Conservation (phyloP, 2,888 invertebrate species). For the Troides helena region DNA sequence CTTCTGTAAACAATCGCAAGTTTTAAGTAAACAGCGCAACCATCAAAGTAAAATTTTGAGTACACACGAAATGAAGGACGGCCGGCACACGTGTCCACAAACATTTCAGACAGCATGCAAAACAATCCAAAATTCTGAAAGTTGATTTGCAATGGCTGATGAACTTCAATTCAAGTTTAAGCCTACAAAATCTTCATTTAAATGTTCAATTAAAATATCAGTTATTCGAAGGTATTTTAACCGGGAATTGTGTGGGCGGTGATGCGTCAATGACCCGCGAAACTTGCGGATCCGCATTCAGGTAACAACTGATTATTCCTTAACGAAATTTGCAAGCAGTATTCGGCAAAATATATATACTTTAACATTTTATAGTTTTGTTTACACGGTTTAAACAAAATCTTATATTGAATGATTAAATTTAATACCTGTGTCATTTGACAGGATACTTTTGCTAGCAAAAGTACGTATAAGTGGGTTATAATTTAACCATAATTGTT, state of each 20-base stretch:
- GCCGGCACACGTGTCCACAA: slow-evolving; percentile 66
- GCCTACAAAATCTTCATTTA: slow-evolving; percentile 40
- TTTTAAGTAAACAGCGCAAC: slow-evolving; percentile 58
- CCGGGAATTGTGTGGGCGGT: slow-evolving; percentile 68
- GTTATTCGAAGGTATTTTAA: slow-evolving; percentile 47
- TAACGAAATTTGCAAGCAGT: slow-evolving; percentile 18
- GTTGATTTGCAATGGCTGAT: slow-evolving; percentile 34
- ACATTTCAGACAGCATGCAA: slow-evolving; percentile 64
- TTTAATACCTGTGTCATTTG: background rate
- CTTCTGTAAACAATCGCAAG: slow-evolving; percentile 40
- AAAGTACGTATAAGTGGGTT: slow-evolving; percentile 23
- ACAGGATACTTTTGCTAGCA: slow-evolving; percentile 6
- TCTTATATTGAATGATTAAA: background rate
- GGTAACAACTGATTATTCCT: slow-evolving; percentile 52
- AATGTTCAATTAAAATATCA: slow-evolving; percentile 35
- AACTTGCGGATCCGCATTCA: slow-evolving; percentile 78
- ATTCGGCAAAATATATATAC: background rate
- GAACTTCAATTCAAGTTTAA: slow-evolving; percentile 34
- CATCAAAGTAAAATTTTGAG: slow-evolving; percentile 62
- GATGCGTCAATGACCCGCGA: slow-evolving; percentile 78
- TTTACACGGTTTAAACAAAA: background rate
- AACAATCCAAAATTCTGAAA: slow-evolving; percentile 56
- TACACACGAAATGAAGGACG: slow-evolving; percentile 61
- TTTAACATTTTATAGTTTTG: background rate
- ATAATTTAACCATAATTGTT: slow-evolving; percentile 62